phyloP scores from a whole-genome alignment of 1,140 invertebrate species.

The Drosophila lini region DNA sequence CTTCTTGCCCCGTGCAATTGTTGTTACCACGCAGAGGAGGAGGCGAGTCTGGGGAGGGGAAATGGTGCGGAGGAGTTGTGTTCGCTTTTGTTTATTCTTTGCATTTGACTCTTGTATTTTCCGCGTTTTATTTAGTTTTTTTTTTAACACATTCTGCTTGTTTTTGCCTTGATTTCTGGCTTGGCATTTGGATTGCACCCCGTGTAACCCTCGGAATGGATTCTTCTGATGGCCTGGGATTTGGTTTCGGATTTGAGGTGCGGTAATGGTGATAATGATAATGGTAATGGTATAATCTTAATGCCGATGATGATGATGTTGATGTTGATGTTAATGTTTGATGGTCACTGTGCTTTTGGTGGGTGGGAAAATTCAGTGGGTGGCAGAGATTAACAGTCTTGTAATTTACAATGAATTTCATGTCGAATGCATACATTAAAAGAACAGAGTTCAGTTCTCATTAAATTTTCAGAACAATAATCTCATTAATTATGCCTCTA shows the following conservation, averaged over 20 bases:
- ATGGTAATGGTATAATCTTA: constrained; percentile 24
- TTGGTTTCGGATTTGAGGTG: constrained; percentile 28
- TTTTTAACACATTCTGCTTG: constrained; percentile 27
- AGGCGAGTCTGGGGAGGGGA: constrained; percentile 6
- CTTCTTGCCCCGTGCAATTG: constrained; percentile 46
- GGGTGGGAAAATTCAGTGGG: constrained; percentile 4
- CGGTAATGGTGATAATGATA: constrained; percentile 22
- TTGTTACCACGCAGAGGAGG: constrained; percentile 39
- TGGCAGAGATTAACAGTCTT: constrained; percentile 1
- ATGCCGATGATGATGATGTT: constrained; percentile 2
- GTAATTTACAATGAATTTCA: neutral
- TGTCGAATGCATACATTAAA: neutral
- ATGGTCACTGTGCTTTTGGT: neutral
- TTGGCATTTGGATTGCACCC: constrained; percentile 55
- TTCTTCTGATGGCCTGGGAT: constrained; percentile 26
- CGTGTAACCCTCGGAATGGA: constrained; percentile 25
- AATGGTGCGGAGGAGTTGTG: constrained; percentile 1
- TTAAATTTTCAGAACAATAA: neutral
- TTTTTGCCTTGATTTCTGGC: constrained; percentile 37
- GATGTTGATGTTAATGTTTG: constrained; percentile 1
- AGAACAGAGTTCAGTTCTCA: neutral
- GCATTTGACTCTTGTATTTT: constrained; percentile 50
- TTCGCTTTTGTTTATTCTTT: constrained; percentile 51
- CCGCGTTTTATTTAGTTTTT: neutral
- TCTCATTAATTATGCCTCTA: constrained; percentile 1